Evolutionary conservation across 2,888 invertebrate species (phyloP), one percentile per base, ranked within the genome.

Genomic region (Aphidoletes aphidimyza): DNA sequence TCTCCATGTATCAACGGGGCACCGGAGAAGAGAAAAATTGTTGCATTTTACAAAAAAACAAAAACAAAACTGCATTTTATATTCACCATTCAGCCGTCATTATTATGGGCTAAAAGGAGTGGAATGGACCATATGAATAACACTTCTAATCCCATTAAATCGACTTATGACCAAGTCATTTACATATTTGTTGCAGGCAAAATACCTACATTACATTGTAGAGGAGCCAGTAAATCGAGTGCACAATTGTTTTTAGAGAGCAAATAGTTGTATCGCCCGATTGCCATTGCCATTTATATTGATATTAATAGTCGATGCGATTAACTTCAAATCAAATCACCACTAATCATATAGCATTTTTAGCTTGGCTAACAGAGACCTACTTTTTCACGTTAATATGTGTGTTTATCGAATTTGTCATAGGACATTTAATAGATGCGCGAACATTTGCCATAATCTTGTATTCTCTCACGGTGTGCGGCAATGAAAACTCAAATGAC

Each of bases 221-320:
- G n/a, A n/a, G n/a, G n/a, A n/a, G n/a, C n/a, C n/a, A n/a, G n/a
- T n/a, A n/a, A n/a, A n/a, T n/a, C n/a, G n/a, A n/a, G n/a, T n/a
- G n/a, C n/a, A n/a, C n/a, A n/a, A n/a, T 42, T 42, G 42, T 9
- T 14, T 42, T 42, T n/a, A n/a, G 3, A 69, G 30, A 34, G 34
- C 34, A 69, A 69, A 69, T 69, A 69, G 26, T n/a, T n/a, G n/a
- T 69, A 69, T 69, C 69, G 69, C 69, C 69, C 42, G 30, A 30
- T 69, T 54, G 54, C 22, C 69, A n/a, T n/a, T n/a, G n/a, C 54
- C 69, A 69, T 69, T 69, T 42, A n/a, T 42, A 69, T 69, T 14
- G 69, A 30, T 30, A 54, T 22, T 54, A 54, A 22, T 22, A 47
- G 47, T 47, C 54, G 54, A 54, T 54, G 54, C 30, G 69, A 69